Percentiles rank a stretch among this genome's conserved stretches.
These are phyloP conservation scores for Camponotus vicinus DNA, from an alignment of 1,140 invertebrate species.

Conservation along the genomic window DNA sequence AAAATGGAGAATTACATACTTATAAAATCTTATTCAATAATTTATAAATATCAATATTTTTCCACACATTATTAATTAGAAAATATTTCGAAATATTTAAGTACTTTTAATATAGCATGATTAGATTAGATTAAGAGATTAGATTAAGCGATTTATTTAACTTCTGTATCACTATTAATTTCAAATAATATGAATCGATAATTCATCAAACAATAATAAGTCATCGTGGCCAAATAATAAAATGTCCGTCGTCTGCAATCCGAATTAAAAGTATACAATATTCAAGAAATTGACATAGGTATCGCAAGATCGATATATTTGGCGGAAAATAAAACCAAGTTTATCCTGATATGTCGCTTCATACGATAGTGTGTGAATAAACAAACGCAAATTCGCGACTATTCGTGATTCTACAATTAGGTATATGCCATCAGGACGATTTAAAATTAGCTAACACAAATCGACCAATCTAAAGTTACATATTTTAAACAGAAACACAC, in stretches of 20 bases:
- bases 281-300: conserved; percentile 22
- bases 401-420: conserved; percentile 2
- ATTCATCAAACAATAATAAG: conserved; percentile 11
- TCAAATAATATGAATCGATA: conserved; percentile 39
- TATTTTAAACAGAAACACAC: neutral
- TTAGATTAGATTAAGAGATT: conserved; percentile 31
- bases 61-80: neutral
- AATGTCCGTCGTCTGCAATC: conserved; percentile 18
- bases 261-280: conserved; percentile 35
- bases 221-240: conserved; percentile 16
- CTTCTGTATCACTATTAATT: conserved; percentile 8
- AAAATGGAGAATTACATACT: neutral
- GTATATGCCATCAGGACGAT: neutral
- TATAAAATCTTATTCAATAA: neutral
- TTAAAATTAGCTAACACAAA: conserved; percentile 6
- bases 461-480: neutral
- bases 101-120: conserved; percentile 16
- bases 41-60: neutral
- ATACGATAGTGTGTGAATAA: neutral
- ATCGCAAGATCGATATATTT: conserved; percentile 31
- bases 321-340: conserved; percentile 18
- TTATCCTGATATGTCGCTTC: neutral
- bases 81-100: neutral
- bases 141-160: conserved; percentile 25
- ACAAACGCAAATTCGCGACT: neutral